phyloP scores from a whole-genome alignment of 2,888 invertebrate genomes.

The Hirtodrosophila trivittata region DNA sequence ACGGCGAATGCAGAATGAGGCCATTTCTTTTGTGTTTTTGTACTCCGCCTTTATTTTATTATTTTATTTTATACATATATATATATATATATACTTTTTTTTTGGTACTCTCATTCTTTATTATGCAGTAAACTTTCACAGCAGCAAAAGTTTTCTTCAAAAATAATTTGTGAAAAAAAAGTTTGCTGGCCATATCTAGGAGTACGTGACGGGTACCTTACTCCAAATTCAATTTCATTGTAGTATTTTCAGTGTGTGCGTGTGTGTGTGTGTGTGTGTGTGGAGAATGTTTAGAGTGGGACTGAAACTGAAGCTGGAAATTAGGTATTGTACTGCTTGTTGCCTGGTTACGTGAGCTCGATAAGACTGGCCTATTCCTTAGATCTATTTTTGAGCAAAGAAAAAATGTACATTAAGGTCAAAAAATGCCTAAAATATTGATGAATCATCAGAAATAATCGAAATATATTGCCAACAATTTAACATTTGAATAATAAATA shows the following conservation, averaged over 20 bases:
- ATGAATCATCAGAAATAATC: too few species aligned
- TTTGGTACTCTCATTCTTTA: conserved; percentile 55
- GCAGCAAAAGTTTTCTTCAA: conserved; percentile 65
- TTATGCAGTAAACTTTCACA: conserved; percentile 73
- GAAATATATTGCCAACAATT: too few species aligned
- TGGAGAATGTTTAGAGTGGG: background rate
- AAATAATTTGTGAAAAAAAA: conserved; percentile 74
- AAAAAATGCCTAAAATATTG: too few species aligned
- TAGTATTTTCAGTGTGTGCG: conserved; percentile 33
- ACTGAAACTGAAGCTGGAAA: background rate
- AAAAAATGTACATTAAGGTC: too few species aligned
- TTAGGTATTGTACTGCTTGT: conserved; percentile 29
- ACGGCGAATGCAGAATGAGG: conserved; percentile 25
- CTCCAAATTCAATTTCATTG: conserved; percentile 76
- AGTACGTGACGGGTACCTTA: conserved; percentile 71
- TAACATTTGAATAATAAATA: too few species aligned
- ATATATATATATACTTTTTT: conserved; percentile 17
- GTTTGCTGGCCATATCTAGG: conserved; percentile 66
- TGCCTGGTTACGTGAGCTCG: conserved; percentile 50
- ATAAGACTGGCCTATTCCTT: conserved; percentile 31
- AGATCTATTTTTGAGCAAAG: conserved; percentile 23
- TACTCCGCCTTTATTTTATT: conserved; percentile 22
- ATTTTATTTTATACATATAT: conserved; percentile 4
- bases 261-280: background rate
- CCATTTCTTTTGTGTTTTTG: conserved; percentile 38